These are phyloP conservation scores for Tetragonula clypearis DNA, from an alignment of 1,140 invertebrate species.

Conservation along the genomic window DNA sequence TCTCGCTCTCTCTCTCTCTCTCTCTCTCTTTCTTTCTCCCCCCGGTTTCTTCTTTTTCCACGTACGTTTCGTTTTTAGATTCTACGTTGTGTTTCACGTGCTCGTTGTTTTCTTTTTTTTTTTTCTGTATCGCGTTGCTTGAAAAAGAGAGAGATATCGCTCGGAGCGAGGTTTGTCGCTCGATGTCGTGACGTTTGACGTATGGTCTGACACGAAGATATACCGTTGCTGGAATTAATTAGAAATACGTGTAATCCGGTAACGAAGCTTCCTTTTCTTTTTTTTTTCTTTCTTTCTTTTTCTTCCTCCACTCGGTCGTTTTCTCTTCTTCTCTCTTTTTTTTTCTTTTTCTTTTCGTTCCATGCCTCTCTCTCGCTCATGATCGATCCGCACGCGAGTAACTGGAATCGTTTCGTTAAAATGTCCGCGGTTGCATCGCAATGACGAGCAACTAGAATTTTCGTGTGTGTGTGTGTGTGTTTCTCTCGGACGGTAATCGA, in stretches of 20 bases:
- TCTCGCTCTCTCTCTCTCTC: no score
- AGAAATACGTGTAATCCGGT: slow-evolving; percentile 34
- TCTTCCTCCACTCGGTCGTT: neutral
- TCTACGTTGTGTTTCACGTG: neutral
- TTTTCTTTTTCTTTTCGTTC: no score
- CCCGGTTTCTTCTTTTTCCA: neutral
- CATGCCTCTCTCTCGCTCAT: neutral
- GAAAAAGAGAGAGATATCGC: neutral
- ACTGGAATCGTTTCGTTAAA: slow-evolving; percentile 11
- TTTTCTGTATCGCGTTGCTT: neutral
- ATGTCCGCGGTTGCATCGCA: slow-evolving; percentile 20
- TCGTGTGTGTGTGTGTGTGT: neutral
- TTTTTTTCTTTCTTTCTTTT: no score
- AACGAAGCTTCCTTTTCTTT: neutral
- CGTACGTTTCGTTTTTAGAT: neutral
- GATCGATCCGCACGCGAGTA: neutral
- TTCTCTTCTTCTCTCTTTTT: no score
- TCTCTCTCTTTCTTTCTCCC: neutral
- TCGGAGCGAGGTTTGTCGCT: neutral
- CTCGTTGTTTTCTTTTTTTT: neutral
- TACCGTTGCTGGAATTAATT: slow-evolving; percentile 49
- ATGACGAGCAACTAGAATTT: slow-evolving; percentile 36
- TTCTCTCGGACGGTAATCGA: neutral
- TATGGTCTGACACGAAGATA: slow-evolving; percentile 4
- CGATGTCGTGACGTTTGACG: slow-evolving; percentile 1